phyloP scores from a whole-genome alignment of 2,888 invertebrate genomes.

The Galerucella calmariensis region DNA sequence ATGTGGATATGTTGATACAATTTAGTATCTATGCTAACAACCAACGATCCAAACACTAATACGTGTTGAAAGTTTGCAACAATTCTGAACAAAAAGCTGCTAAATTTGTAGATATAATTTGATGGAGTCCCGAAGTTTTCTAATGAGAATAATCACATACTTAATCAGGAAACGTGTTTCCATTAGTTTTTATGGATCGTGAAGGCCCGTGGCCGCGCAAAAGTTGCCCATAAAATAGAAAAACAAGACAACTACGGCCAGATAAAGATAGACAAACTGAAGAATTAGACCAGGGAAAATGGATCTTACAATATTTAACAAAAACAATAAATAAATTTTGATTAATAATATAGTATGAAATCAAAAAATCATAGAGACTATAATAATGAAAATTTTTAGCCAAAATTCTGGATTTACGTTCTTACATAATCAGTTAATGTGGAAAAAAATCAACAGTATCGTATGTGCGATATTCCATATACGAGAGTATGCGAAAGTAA shows the following conservation, averaged over 20 bases:
- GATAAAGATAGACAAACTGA: slow-evolving; percentile 28
- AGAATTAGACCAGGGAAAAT: slow-evolving; percentile 27
- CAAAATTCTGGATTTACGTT: no score
- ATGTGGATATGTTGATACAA: not conserved
- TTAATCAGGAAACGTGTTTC: slow-evolving; percentile 56
- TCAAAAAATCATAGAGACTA: no score
- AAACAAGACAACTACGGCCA: slow-evolving; percentile 45
- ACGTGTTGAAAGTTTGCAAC: not conserved
- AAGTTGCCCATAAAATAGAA: slow-evolving; percentile 53
- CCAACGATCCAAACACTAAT: not conserved
- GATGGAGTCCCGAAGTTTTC: slow-evolving; percentile 49
- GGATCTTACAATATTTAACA: not conserved
- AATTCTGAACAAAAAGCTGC: not conserved
- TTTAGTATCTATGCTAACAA: not conserved
- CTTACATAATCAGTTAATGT: no score
- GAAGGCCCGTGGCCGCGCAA: slow-evolving; percentile 51
- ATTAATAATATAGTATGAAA: no score
- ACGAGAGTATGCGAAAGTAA: no score
- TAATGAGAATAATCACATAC: slow-evolving; percentile 55
- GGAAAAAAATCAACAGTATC: no score
- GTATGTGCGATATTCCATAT: no score
- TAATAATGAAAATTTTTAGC: no score
- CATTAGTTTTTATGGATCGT: slow-evolving; percentile 56
- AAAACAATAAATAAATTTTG: no score
- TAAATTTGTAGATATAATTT: slow-evolving; percentile 41